A percentile compares a stretch with the other conserved stretches of the same genome.
These are phyloP conservation scores for Chlorocebus sabaeus DNA, from an alignment of 2,113 vertebrate species.

Conservation along the genomic window DNA sequence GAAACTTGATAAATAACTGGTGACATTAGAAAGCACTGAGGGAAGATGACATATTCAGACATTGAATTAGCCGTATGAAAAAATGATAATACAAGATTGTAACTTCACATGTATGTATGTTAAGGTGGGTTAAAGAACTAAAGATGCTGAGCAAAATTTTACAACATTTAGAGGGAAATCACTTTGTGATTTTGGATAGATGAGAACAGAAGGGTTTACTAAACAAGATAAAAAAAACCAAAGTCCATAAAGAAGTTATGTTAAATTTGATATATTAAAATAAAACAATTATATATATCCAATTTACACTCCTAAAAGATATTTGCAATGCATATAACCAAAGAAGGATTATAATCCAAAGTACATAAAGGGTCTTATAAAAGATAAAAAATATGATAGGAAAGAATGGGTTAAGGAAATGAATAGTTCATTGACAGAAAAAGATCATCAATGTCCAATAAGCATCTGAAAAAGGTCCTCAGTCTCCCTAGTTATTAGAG, in stretches of 20 bases:
- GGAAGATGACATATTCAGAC: not conserved
- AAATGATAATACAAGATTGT: not conserved
- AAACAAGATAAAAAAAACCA: not conserved
- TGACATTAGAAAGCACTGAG: not conserved
- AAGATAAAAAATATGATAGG: not conserved
- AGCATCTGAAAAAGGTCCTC: not conserved
- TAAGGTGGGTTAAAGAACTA: not conserved
- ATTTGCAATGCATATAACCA: not conserved
- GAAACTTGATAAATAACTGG: slow-evolving; percentile 17
- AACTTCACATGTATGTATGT: not conserved
- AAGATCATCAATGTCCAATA: not conserved
- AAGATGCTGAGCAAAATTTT: not conserved
- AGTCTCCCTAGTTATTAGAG: not conserved
- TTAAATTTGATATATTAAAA: slow-evolving; percentile 29
- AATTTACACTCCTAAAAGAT: not conserved
- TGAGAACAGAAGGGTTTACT: not conserved
- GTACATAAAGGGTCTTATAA: not conserved
- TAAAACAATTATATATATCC: not conserved
- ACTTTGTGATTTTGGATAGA: not conserved
- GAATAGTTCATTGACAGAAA: not conserved
- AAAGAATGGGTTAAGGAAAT: not conserved
- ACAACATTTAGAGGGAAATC: not conserved
- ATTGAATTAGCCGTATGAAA: not conserved
- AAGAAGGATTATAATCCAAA: not conserved
- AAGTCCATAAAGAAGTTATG: not conserved